Percentiles rank a stretch among this genome's conserved stretches.
Evolutionary conservation across 2,113 vertebrate species (phyloP).

Genomic region (Panurus biarmicus): DNA sequence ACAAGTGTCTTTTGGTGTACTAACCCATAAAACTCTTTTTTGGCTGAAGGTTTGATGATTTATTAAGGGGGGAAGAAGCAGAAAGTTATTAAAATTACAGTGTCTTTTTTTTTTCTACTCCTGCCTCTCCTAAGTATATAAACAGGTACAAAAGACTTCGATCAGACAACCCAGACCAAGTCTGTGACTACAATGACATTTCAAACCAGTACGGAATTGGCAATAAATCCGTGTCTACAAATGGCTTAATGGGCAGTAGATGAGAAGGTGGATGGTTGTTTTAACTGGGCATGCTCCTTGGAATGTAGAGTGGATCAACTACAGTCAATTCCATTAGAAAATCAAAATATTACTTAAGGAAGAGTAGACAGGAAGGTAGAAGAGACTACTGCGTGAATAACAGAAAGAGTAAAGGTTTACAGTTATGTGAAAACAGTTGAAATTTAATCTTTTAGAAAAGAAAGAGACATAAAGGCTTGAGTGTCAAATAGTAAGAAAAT

Average conservation of each 20-base stretch:
- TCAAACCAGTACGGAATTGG: background rate
- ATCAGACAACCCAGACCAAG: background rate
- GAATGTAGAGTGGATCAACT: background rate
- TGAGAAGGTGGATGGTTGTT: background rate
- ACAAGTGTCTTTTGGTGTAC: background rate
- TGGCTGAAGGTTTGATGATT: background rate
- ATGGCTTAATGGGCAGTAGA: background rate
- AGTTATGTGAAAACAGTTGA: background rate
- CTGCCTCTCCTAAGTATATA: background rate
- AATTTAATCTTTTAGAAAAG: background rate
- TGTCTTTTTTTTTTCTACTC: background rate
- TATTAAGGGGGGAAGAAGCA: background rate
- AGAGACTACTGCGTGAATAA: background rate
- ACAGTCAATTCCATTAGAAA: background rate
- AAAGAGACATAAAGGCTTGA: background rate
- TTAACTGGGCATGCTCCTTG: background rate
- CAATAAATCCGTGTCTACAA: background rate
- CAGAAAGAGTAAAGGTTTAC: background rate
- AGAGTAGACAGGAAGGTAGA: background rate
- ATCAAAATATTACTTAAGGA: background rate
- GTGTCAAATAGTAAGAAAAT: background rate
- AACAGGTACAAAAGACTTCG: background rate
- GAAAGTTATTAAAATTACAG: background rate
- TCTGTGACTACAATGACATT: background rate
- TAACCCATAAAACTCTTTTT: background rate